Evolutionary conservation across 2,888 invertebrate genomes (phyloP), one percentile per base, ranked within the genome.

Genomic region (Mimachlamys varia): DNA sequence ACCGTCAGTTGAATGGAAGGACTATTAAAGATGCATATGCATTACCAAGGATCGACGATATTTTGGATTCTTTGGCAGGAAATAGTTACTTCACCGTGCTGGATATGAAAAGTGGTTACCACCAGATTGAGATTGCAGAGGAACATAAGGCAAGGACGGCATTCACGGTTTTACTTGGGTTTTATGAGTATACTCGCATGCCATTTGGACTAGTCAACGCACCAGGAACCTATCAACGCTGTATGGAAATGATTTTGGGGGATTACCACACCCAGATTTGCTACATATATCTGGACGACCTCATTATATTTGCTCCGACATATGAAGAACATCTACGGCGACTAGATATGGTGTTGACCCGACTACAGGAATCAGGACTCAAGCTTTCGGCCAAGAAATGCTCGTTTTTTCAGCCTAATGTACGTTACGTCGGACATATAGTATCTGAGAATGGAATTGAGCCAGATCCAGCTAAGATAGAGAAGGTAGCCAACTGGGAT

Each of bases 1-100:
- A n/a, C n/a, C n/a, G n/a, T n/a, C n/a, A n/a, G n/a, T n/a, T n/a
- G n/a, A n/a, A n/a, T n/a, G n/a, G n/a, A n/a, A n/a, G n/a, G n/a
- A n/a, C n/a, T n/a, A n/a, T n/a, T n/a, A n/a, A n/a, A n/a, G n/a
- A n/a, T n/a, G n/a, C n/a, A n/a, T 92, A 88, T 62, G 53, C 92
- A 7, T 92, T 91, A 13, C 89, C 2, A 93, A 92, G 90, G 92
- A 89, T 93, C 13, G 93, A 94, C 22, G 93, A 94, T 19, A 50
- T 92, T 0, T 55, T 94, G 19, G 91, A 93, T 55, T 53, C 19
- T 0, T 50, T 94, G 13, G 17, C 88, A 10, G 94, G 93, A 0
- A 38, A 53, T 2, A 92, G 87, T 19, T 92, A 89, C 49, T 93
- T 93, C 49, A 88, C 89, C 13, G 88, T 88, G 7, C 88, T 91